These are phyloP conservation scores for Phataginus tetradactyla DNA, from an alignment of 2,797 vertebrate genomes.

Conservation along the genomic window DNA sequence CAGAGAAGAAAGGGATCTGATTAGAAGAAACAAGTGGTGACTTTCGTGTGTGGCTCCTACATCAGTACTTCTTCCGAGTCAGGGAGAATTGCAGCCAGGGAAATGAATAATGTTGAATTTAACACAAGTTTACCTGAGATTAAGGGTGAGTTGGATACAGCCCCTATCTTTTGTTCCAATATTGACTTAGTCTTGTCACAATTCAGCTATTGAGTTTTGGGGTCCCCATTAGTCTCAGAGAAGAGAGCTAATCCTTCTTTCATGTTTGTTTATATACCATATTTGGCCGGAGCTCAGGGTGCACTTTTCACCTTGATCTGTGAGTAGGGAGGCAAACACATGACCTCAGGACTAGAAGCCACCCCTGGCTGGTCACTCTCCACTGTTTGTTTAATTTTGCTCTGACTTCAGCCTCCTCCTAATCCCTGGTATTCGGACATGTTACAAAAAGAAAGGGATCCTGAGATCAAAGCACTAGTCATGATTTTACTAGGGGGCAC, in stretches of 20 bases:
- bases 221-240: slow-evolving; percentile 77
- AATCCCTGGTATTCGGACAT: slow-evolving; percentile 79
- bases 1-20: slow-evolving; percentile 70
- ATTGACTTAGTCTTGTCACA: slow-evolving; percentile 86
- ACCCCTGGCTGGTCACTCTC: slow-evolving; percentile 74
- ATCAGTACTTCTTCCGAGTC: slow-evolving; percentile 79
- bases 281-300: slow-evolving; percentile 82
- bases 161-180: slow-evolving; percentile 83
- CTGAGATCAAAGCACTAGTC: slow-evolving; percentile 84
- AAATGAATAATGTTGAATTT: slow-evolving; percentile 77
- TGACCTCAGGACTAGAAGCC: slow-evolving; percentile 75
- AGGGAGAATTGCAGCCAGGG: slow-evolving; percentile 69
- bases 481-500: slow-evolving; percentile 76
- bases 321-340: slow-evolving; percentile 83
- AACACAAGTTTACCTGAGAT: slow-evolving; percentile 83
- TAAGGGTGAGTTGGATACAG: slow-evolving; percentile 76
- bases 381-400: slow-evolving; percentile 83
- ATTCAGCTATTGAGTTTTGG: slow-evolving; percentile 84
- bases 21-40: slow-evolving; percentile 78
- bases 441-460: slow-evolving; percentile 76
- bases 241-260: slow-evolving; percentile 85
- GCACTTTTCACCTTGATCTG: slow-evolving; percentile 89
- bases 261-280: slow-evolving; percentile 84
- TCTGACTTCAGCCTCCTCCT: slow-evolving; percentile 82
- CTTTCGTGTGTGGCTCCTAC: slow-evolving; percentile 79